These are phyloP conservation scores for Eristalis tenax DNA, from an alignment of 2,888 invertebrate species.

Conservation along the genomic window DNA sequence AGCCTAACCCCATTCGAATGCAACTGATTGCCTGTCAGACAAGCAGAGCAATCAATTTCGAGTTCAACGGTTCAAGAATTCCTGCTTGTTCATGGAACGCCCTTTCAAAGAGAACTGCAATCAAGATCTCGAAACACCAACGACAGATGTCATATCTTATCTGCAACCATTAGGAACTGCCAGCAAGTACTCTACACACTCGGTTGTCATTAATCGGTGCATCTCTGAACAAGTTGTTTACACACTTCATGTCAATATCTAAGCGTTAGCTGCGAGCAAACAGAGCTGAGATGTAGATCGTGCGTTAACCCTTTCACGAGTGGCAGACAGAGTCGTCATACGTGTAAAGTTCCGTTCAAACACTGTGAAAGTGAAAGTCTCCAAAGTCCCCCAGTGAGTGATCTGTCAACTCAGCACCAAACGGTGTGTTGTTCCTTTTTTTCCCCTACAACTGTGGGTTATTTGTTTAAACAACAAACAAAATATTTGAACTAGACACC, in stretches of 20 bases:
- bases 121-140: not conserved
- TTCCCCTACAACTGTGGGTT: not conserved
- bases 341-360: not conserved
- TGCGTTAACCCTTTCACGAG: not conserved
- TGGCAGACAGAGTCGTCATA: not conserved
- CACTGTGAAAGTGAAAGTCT: not conserved
- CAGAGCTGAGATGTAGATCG: not conserved
- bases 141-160: not conserved
- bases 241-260: not conserved
- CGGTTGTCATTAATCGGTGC: not conserved
- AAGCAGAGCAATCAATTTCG: not conserved
- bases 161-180: not conserved
- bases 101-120: not conserved
- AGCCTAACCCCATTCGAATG: not conserved
- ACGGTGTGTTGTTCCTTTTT: not conserved
- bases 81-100: too few species aligned
- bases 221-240: not conserved
- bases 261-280: not conserved
- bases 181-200: not conserved
- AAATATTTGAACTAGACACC: not conserved
- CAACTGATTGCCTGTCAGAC: not conserved
- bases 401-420: not conserved
- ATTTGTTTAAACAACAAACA: not conserved
- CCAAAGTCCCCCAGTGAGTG: not conserved
- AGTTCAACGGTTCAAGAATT: not conserved